phyloP scores from a whole-genome alignment of 1,140 invertebrate species.

The Zaprionus davidi region DNA sequence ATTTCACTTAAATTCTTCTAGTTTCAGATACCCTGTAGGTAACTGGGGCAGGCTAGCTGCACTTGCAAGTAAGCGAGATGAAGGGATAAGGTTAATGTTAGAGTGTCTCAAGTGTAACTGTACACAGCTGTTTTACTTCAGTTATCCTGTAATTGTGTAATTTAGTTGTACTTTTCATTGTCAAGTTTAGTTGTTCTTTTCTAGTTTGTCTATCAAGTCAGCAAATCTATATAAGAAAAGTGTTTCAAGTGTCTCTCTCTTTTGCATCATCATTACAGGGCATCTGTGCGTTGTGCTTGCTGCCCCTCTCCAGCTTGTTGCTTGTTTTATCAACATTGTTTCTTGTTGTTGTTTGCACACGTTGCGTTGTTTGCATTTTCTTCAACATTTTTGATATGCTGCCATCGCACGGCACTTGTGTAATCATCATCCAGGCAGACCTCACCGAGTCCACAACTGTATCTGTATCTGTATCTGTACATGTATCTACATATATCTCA shows the following conservation, averaged over 20 bases:
- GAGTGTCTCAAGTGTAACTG: too few relatives aligned
- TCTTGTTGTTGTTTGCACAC: constrained; percentile 68
- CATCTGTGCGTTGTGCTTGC: not conserved
- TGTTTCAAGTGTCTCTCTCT: not conserved
- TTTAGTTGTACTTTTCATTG: too few relatives aligned
- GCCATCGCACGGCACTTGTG: constrained; percentile 62
- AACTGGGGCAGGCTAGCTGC: not conserved
- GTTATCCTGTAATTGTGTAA: not conserved
- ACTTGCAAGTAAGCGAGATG: not conserved
- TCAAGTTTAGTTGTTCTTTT: too few relatives aligned
- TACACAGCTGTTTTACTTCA: too few relatives aligned
- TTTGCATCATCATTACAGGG: not conserved
- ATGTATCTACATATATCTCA: not conserved
- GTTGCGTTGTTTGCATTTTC: constrained; percentile 74
- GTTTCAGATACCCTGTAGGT: constrained; percentile 4
- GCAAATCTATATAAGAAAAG: not conserved
- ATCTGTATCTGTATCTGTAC: not conserved
- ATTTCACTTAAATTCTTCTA: constrained; percentile 34
- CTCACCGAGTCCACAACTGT: constrained; percentile 17
- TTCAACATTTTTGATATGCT: constrained; percentile 52
- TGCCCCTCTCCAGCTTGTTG: not conserved
- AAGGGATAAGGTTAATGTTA: too few relatives aligned
- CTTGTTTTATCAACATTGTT: constrained; percentile 53
- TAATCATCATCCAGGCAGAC: constrained; percentile 58
- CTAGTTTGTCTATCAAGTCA: too few relatives aligned